Conservation (phyloP, 2,797 vertebrate genomes). For the Fratercula arctica region DNA sequence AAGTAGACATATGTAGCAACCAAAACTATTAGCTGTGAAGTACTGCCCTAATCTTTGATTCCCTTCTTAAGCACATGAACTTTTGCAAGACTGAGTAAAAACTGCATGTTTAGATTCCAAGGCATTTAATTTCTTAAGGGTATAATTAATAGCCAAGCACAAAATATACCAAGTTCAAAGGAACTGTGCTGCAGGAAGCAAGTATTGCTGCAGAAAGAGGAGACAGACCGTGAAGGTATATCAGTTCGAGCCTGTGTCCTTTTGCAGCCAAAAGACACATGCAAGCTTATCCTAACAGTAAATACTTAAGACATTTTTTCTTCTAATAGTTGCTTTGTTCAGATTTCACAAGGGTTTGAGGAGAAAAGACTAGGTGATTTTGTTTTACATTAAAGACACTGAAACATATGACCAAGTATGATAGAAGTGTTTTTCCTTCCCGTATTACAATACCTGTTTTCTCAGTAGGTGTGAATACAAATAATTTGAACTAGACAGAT, state of each 20-base stretch:
- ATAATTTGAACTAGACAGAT: background rate
- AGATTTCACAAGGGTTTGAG: background rate
- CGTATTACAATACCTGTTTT: background rate
- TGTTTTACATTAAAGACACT: background rate
- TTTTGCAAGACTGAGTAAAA: background rate
- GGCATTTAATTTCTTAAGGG: background rate
- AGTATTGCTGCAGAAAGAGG: background rate
- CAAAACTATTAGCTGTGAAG: background rate
- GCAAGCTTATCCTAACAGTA: background rate
- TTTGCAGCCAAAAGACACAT: background rate
- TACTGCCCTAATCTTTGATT: background rate
- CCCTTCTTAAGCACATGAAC: background rate
- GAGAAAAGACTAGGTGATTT: background rate
- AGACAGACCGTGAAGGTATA: accelerated
- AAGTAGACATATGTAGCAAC: accelerated
- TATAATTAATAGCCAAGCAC: background rate
- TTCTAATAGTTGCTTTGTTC: background rate
- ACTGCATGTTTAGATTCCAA: background rate
- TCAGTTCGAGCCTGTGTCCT: background rate
- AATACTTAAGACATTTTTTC: background rate
- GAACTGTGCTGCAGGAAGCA: background rate
- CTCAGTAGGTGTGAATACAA: background rate
- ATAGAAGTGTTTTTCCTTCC: background rate
- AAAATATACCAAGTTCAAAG: background rate
- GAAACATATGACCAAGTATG: background rate